Evolutionary conservation across 2,113 vertebrate species (phyloP).

Genomic region (Sylvia atricapilla): DNA sequence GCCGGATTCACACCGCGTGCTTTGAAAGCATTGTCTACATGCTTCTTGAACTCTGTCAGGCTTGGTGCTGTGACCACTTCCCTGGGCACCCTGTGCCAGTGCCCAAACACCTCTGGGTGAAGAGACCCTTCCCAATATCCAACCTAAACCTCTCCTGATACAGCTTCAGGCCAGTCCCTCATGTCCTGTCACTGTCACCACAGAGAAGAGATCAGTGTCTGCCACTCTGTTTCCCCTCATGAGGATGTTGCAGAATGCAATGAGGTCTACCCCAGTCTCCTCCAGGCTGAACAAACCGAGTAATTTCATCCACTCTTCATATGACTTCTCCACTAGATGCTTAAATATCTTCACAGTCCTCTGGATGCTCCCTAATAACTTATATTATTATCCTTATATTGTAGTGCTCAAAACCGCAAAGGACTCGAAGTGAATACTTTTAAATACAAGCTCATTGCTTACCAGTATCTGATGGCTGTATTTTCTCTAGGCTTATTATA

Average conservation of each 20-base stretch:
- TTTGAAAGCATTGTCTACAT: accelerated
- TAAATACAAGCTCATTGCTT: accelerated
- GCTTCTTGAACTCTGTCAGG: neutral
- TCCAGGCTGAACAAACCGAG: neutral
- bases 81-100: neutral
- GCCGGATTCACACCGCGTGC: accelerated
- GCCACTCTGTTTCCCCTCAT: neutral
- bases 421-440: neutral
- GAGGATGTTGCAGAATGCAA: accelerated
- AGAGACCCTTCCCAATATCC: neutral
- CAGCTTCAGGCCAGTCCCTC: neutral
- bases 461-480: neutral
- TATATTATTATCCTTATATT: neutral
- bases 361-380: neutral
- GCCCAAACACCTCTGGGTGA: accelerated
- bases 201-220: neutral
- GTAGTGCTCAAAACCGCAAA: neutral
- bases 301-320: neutral
- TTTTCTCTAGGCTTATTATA: neutral
- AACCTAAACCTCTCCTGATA: too few species aligned
- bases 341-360: neutral
- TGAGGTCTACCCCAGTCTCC: too few species aligned
- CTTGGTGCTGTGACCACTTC: neutral
- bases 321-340: neutral
- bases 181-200: neutral